These are phyloP conservation scores for Epirrhoe alternata DNA, from an alignment of 2,888 invertebrate species.

Conservation along the genomic window DNA sequence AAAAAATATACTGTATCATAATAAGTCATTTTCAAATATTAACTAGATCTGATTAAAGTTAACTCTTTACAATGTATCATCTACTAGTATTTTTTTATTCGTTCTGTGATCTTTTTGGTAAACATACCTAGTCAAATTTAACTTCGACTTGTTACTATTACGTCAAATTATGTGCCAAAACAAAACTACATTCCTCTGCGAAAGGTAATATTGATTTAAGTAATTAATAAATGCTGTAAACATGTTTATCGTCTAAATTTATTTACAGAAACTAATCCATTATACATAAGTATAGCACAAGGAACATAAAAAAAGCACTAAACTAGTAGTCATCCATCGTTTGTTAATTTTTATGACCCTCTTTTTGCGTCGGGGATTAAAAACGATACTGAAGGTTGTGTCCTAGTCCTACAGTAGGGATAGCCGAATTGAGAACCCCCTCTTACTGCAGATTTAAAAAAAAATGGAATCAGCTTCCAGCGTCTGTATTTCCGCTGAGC, in stretches of 20 bases:
- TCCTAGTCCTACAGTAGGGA: too few species aligned
- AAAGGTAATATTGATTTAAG: not conserved
- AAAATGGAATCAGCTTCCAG: too few species aligned
- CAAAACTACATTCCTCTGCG: slow-evolving; percentile 26
- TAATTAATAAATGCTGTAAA: slow-evolving; percentile 11
- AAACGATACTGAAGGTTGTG: too few species aligned
- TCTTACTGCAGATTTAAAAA: too few species aligned
- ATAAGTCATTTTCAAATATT: not conserved
- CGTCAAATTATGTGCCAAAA: slow-evolving; percentile 39
- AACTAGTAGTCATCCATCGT: too few species aligned
- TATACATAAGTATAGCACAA: too few species aligned
- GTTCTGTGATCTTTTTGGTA: slow-evolving; percentile 35
- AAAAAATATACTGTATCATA: not conserved
- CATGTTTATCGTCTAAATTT: not conserved
- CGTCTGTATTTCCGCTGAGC: too few species aligned
- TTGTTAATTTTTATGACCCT: too few species aligned
- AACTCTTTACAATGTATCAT: not conserved
- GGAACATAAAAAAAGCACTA: too few species aligned
- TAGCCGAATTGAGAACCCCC: too few species aligned
- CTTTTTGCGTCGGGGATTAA: too few species aligned
- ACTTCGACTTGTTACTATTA: slow-evolving; percentile 17
- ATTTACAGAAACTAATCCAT: not conserved
- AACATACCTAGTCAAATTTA: slow-evolving; percentile 38
- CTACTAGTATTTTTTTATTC: slow-evolving; percentile 4
- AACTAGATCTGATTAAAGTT: not conserved